A percentile compares a stretch with the other conserved stretches of the same genome.
Evolutionary conservation across 2,797 vertebrate species (phyloP).

Genomic region (Linurgus olivaceus): DNA sequence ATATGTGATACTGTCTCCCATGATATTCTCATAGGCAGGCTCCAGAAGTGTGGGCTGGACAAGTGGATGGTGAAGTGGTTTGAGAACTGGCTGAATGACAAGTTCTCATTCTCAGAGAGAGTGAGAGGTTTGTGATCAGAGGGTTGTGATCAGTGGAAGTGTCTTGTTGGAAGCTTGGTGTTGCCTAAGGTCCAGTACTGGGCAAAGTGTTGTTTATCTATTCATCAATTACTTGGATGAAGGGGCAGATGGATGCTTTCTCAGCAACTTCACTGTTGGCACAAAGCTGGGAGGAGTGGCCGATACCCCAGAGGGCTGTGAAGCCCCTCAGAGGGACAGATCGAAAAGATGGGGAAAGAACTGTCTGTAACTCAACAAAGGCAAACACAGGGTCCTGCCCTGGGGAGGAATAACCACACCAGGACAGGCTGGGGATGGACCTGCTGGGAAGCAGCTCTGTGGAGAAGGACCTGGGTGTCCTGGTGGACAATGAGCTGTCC

Average conservation of each 20-base stretch:
- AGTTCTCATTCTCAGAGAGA: too few relatives aligned
- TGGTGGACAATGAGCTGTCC: not conserved
- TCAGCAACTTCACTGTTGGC: not conserved
- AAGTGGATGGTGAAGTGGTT: not conserved
- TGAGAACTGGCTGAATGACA: not conserved
- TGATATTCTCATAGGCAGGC: not conserved
- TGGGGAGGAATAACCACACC: not conserved
- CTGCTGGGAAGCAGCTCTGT: not conserved
- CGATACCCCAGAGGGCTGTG: rapidly evolving
- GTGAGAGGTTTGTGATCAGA: not conserved
- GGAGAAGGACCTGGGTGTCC: not conserved
- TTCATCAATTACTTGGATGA: not conserved
- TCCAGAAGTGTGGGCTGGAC: not conserved
- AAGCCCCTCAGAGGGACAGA: not conserved
- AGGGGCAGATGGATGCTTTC: rapidly evolving
- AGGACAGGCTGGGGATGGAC: not conserved
- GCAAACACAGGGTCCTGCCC: not conserved
- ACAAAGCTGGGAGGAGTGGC: not conserved
- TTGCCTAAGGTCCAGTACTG: not conserved
- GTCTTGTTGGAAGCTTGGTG: not conserved
- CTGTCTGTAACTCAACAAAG: not conserved
- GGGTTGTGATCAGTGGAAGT: not conserved
- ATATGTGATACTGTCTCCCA: not conserved
- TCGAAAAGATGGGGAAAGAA: not conserved
- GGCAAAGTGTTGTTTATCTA: not conserved